phyloP scores from a whole-genome alignment of 1,140 invertebrate species.

The Orussus abietinus region DNA sequence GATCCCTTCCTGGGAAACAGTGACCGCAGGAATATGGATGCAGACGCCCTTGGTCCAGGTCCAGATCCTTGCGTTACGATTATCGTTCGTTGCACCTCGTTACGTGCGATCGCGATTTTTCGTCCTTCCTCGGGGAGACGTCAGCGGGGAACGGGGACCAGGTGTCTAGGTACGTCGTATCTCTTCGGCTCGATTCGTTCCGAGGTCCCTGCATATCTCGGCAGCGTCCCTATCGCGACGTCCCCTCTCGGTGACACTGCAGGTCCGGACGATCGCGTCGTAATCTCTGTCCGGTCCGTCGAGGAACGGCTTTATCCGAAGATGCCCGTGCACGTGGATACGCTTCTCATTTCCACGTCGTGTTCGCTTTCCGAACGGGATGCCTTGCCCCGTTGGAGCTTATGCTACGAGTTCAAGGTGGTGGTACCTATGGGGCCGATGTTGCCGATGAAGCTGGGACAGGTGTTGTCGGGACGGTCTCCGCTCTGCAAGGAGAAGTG shows the following conservation, averaged over 20 bases:
- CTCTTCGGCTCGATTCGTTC: not conserved
- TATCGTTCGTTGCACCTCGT: too few species aligned
- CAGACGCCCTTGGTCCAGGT: too few species aligned
- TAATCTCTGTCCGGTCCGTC: conserved; percentile 9
- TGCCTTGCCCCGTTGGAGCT: conserved; percentile 26
- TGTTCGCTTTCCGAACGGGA: conserved; percentile 27
- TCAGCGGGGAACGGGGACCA: not conserved
- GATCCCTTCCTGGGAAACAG: too few species aligned
- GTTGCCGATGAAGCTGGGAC: conserved; percentile 50
- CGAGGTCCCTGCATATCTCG: conserved; percentile 1
- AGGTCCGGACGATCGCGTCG: conserved; percentile 1
- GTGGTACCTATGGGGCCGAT: conserved; percentile 36
- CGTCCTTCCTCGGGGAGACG: not conserved
- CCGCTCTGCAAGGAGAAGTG: conserved; percentile 61
- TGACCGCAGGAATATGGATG: too few species aligned
- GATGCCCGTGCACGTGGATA: conserved; percentile 33
- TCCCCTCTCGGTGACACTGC: not conserved
- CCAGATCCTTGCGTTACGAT: too few species aligned
- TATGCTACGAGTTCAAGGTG: conserved; percentile 48
- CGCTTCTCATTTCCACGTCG: conserved; percentile 40
- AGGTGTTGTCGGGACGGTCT: conserved; percentile 42
- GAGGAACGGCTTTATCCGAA: conserved; percentile 30
- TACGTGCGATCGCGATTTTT: too few species aligned
- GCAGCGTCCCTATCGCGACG: not conserved
- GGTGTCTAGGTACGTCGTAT: conserved; percentile 1